These are phyloP conservation scores for Axis porcinus DNA, from an alignment of 2,113 vertebrate genomes.

Conservation along the genomic window DNA sequence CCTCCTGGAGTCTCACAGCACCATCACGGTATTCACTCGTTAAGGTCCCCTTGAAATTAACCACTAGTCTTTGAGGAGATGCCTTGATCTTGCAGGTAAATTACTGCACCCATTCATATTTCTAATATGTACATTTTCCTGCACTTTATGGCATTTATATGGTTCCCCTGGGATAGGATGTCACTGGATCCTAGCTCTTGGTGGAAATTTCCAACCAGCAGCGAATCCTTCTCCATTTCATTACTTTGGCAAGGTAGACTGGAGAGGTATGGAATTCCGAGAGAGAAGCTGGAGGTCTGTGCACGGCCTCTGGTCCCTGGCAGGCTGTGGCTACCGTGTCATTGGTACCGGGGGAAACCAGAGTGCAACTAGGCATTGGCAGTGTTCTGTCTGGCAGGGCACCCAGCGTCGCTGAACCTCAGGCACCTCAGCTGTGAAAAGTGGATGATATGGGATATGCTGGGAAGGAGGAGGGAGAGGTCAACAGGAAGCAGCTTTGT, in stretches of 20 bases:
- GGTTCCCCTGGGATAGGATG: background rate
- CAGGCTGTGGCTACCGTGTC: background rate
- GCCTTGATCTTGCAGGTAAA: background rate
- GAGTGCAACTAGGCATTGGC: background rate
- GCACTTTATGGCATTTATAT: background rate
- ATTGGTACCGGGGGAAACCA: background rate
- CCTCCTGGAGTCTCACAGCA: background rate
- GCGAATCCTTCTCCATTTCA: background rate
- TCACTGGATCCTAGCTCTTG: background rate
- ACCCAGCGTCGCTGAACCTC: background rate
- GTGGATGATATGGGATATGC: background rate
- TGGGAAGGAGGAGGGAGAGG: background rate
- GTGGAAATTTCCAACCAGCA: background rate
- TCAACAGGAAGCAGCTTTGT: background rate
- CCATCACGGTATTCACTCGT: rapidly evolving
- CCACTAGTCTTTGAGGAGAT: background rate
- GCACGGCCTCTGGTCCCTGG: background rate
- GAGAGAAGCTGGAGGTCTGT: background rate
- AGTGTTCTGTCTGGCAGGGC: background rate
- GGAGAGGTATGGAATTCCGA: background rate
- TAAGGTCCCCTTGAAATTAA: background rate
- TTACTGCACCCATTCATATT: background rate
- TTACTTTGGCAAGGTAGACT: background rate
- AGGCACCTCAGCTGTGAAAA: background rate
- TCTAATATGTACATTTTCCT: background rate